Evolutionary conservation across 2,113 vertebrate species (phyloP).

Genomic region (Todiramphus saurophagus): DNA sequence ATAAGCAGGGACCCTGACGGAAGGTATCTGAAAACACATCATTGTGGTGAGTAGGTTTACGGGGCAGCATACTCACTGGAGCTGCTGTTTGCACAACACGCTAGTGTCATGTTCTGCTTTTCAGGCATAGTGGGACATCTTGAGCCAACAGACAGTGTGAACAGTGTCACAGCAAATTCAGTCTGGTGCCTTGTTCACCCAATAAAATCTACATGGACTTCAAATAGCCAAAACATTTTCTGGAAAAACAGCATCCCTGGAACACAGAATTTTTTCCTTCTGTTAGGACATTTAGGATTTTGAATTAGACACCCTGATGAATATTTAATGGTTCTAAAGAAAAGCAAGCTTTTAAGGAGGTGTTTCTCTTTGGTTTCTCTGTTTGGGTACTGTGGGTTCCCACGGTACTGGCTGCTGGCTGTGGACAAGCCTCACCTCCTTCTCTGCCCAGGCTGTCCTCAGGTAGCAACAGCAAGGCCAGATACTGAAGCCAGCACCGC

Average conservation of each 20-base stretch:
- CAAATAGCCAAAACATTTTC: background rate
- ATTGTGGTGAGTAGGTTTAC: background rate
- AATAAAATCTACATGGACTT: background rate
- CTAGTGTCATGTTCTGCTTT: background rate
- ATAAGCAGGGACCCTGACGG: background rate
- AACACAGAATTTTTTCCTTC: background rate
- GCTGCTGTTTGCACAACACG: background rate
- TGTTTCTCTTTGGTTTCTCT: background rate
- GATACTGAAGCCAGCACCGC: background rate
- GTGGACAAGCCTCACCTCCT: background rate
- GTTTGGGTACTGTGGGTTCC: background rate
- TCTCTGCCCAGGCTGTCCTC: background rate
- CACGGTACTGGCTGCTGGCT: rapidly evolving
- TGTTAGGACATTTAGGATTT: background rate
- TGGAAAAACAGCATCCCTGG: background rate
- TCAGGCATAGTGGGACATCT: background rate
- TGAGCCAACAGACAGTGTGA: background rate
- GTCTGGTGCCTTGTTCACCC: background rate
- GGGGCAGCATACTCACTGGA: background rate
- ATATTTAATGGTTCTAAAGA: background rate
- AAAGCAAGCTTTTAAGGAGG: background rate
- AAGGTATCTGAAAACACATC: background rate
- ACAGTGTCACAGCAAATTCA: background rate
- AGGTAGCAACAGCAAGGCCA: background rate
- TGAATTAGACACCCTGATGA: background rate